Conservation (phyloP, 2,888 invertebrate species). For the Plemyria rubiginata region DNA sequence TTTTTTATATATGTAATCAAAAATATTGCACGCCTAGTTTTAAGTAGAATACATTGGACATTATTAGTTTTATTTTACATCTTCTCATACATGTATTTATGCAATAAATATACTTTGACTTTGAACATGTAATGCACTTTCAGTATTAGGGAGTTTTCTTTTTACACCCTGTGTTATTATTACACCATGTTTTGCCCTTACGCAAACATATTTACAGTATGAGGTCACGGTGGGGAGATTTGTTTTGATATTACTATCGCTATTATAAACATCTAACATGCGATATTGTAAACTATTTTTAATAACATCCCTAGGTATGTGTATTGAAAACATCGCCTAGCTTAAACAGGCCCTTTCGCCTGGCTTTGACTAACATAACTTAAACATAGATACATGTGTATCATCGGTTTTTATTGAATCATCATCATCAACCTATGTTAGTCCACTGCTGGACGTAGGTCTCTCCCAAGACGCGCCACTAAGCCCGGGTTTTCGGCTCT, state of each 20-base stretch:
- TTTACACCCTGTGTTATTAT: constrained; percentile 28
- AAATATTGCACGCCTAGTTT: too few species aligned
- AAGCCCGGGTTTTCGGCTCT: too few species aligned
- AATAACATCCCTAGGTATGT: constrained; percentile 51
- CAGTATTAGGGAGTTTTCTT: not conserved
- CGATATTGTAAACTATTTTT: constrained; percentile 64
- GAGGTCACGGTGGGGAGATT: constrained; percentile 68
- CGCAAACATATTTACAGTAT: constrained; percentile 68
- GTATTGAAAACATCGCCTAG: constrained; percentile 22
- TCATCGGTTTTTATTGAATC: too few species aligned
- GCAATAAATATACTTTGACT: too few species aligned
- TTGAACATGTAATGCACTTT: too few species aligned
- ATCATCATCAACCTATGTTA: too few species aligned
- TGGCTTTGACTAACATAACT: constrained; percentile 1
- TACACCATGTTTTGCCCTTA: constrained; percentile 34
- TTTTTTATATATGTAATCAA: too few species aligned
- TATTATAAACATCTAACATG: constrained; percentile 63
- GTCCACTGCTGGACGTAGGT: too few species aligned
- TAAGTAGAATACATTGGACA: too few species aligned
- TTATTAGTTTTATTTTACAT: too few species aligned
- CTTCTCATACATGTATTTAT: too few species aligned
- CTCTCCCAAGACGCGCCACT: too few species aligned
- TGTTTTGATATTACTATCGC: constrained; percentile 69
- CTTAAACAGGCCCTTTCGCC: constrained; percentile 12
- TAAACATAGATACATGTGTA: not conserved